Percentiles rank a stretch among this genome's conserved stretches.
phyloP scores from a whole-genome alignment of 2,113 vertebrate species.

The western clawed frog (Xenopus tropicalis) region DNA sequence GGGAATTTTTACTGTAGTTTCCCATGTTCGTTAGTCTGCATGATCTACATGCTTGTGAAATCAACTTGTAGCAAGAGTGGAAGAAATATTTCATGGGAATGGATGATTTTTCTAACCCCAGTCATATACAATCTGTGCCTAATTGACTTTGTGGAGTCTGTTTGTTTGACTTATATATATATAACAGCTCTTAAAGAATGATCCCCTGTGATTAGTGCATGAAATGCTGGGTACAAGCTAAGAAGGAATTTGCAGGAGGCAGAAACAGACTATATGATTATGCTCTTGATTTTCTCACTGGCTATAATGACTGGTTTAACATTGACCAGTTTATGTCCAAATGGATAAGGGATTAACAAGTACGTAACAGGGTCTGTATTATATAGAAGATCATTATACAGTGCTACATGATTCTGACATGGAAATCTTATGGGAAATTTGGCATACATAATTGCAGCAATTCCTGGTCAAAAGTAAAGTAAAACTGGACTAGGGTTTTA shows the following conservation, averaged over 20 bases:
- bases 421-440: slow-evolving; percentile 8
- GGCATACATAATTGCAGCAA: slow-evolving; percentile 2
- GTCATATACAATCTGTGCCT: slow-evolving; percentile 22
- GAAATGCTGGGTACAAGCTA: neutral
- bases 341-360: no score
- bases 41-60: slow-evolving; percentile 4
- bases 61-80: slow-evolving; percentile 1
- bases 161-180: slow-evolving; percentile 17
- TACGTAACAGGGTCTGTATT: no score
- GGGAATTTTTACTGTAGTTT: slow-evolving; percentile 13
- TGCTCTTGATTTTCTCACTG: slow-evolving; percentile 6
- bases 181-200: neutral
- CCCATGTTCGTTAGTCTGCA: slow-evolving; percentile 8
- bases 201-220: neutral
- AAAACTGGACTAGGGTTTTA: no score
- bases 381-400: neutral
- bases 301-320: slow-evolving; percentile 22
- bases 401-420: neutral
- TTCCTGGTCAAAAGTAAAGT: no score
- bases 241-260: slow-evolving; percentile 3
- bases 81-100: slow-evolving; percentile 31
- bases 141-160: slow-evolving; percentile 12
- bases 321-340: neutral
- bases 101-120: slow-evolving; percentile 10
- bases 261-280: neutral